These are phyloP conservation scores for Drosophila fulvimacula DNA, from an alignment of 2,888 invertebrate genomes.

Conservation along the genomic window DNA sequence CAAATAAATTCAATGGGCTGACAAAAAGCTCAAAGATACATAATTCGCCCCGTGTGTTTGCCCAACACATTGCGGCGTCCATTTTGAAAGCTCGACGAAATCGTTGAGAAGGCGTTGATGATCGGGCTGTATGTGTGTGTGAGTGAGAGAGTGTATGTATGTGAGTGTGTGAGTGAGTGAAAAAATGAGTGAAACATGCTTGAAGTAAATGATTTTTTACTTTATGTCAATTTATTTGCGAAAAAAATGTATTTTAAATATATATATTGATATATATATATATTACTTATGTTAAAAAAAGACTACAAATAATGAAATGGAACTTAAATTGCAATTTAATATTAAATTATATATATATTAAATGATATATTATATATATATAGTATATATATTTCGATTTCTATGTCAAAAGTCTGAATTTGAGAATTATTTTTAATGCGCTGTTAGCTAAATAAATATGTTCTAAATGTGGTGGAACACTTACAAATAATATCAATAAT, in stretches of 20 bases:
- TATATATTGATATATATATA: constrained; percentile 23
- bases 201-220: constrained; percentile 39
- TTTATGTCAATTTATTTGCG: constrained; percentile 56
- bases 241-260: constrained; percentile 46
- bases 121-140: constrained; percentile 3
- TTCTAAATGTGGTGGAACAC: constrained; percentile 30
- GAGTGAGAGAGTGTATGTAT: constrained; percentile 18
- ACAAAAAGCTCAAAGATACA: constrained; percentile 24
- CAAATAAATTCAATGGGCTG: constrained; percentile 9
- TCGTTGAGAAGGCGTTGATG: constrained; percentile 8
- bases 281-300: constrained; percentile 52
- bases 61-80: neutral
- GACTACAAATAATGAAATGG: constrained; percentile 61
- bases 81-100: constrained; percentile 6
- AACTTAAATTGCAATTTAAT: constrained; percentile 54
- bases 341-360: constrained; percentile 12
- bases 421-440: constrained; percentile 12
- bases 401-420: neutral
- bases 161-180: constrained; percentile 29
- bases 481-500: constrained; percentile 63
- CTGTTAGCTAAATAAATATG: constrained; percentile 45
- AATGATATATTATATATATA: neutral
- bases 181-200: constrained; percentile 53
- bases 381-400: constrained; percentile 8
- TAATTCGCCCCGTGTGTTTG: neutral